Base-by-base conservation (phyloP, 2,888 invertebrate genomes). In the Apomyelois bistriatella region DNA sequence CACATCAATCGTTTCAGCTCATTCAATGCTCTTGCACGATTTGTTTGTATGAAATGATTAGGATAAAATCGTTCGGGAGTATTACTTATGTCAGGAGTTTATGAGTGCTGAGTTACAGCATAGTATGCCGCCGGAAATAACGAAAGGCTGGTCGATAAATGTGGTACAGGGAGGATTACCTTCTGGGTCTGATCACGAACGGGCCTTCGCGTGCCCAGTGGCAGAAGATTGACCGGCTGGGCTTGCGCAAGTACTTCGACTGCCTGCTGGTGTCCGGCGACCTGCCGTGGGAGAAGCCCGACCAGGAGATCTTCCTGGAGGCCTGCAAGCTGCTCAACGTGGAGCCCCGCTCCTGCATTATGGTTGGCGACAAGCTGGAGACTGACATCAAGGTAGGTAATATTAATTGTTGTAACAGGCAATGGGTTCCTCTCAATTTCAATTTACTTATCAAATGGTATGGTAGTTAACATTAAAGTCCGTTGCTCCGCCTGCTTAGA, bases 291-390 rank as follows among this genome's bases (percentile, higher is more conserved):
- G 96, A 96, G 86, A 97, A 97, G 81, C 97, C 97, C 0, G 93
- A 95, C 76, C 92, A 94, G 62, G 92, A 94, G 75, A 96, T 97
- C 81, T 97, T 97, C 83, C 91, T 94, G 62, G 94, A 95, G 66
- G 96, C 96, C 30, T 96, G 96, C 85, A 93, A 93, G 71, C 92
- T 92, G 74, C 92, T 97, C 54, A 92, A 93, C 60, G 95, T 97
- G 15, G 91, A 93, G 73, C 95, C 96, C 0, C 85, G 92, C 53
- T 92, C 93, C 62, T 96, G 96, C 84, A 91, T 96, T 66, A 97
- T 97, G 96, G 94, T 96, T 70, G 97, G 97, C 46, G 97, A 97
- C 77, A 96, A 96, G 77, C 83, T 97, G 64, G 96, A 96, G 79
- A 96, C 97, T 36, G 97, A 97, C 81, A 96, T 97, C 69, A 92